Base-by-base conservation (phyloP, 2,888 invertebrate genomes). In the Tenthredo scrophulariae region DNA sequence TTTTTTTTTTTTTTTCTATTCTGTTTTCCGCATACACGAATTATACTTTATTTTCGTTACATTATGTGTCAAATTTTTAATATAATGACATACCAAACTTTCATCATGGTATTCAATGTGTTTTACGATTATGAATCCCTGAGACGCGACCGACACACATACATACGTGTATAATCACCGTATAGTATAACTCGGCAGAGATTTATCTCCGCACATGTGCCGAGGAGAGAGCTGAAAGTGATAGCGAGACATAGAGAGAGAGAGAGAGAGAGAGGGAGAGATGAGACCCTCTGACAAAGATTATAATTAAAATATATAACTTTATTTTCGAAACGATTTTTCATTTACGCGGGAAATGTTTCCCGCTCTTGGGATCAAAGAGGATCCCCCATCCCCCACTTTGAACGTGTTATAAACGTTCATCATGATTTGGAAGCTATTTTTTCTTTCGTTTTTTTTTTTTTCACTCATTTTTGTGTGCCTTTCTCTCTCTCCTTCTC, bases 171-270 rank as follows among this genome's bases (percentile, higher is more conserved):
- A 77, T 77, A 50, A 10, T 37, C 58, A 58, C 58, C 58, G 5
- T 75, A 22, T 46, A 54, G n/a, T 62, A 22, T 29, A 62, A 62
- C 40, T 80, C 58, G 37, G 37, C 58, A 40, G 62, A 40, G 79
- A 80, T 62, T 80, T 80, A 80, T 80, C 58, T 80, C n/a, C 83
- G 67, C 83, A 83, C 83, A 43, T 83, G 83, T 54, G 9, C 65
- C 40, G 40, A 62, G 40, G 37, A 26, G 65, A 40, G 70, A 70
- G 9, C 18, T 33, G 15, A 29, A 15, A 22, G 5, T 22, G 26
- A 65, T 37, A 70, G 18, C 33, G 15, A 70, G 29, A 70, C 7
- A 70, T 7, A 37, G 15, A 37, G 22, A 40, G 10, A 72, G 37
- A 33, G 70, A n/a, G 18, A 18, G 33, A 37, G 6, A 70, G 37